Evolutionary conservation across 2,888 invertebrate species (phyloP), one percentile per base, ranked within the genome.

Genomic region (Drosophila quinaria): DNA sequence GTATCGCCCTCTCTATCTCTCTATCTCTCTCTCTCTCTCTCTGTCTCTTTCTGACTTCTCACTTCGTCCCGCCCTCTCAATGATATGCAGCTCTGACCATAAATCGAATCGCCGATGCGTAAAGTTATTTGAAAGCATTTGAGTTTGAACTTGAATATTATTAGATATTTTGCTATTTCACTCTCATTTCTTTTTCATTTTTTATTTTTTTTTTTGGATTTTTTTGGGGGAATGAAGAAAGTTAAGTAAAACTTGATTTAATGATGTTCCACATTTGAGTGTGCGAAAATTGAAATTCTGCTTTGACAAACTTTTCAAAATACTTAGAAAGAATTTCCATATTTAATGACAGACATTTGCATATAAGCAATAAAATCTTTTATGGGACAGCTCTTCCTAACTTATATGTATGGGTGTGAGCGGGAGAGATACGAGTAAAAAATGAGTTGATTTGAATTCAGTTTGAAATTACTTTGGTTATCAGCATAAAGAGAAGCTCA

Each of bases 31-130:
- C 2, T n/a, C 1, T 2, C 22, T 22, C n/a, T n/a, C 3, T 17
- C 1, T 3, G 31, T 33, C 44, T 35, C 8, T 29, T 8, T 54
- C 54, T 49, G 33, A 29, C 15, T 31, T 29, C 49, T 29, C 22
- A 13, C 31, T 29, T 25, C 5, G 1, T 2, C 0, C 22, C 19
- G 8, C 17, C 25, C 39, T 1, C 51, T 59, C 51, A 54, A 65
- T 58, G 58, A 70, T 67, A 67, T 81, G 52, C 65, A 58, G 64
- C 58, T 74, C 46, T 74, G 65, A 50, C 60, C 63, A 87, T 81
- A 88, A 84, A 84, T 74, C 70, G 84, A 78, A 62, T 76, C 61
- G 64, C 44, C 79, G 84, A 87, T 70, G 89, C 84, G 87, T 81
- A 65, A 87, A 81, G 64, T 72, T 52, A 70, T 78, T 61, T 58